phyloP scores from a whole-genome alignment of 2,888 invertebrate species.

The Trichopria drosophilae region DNA sequence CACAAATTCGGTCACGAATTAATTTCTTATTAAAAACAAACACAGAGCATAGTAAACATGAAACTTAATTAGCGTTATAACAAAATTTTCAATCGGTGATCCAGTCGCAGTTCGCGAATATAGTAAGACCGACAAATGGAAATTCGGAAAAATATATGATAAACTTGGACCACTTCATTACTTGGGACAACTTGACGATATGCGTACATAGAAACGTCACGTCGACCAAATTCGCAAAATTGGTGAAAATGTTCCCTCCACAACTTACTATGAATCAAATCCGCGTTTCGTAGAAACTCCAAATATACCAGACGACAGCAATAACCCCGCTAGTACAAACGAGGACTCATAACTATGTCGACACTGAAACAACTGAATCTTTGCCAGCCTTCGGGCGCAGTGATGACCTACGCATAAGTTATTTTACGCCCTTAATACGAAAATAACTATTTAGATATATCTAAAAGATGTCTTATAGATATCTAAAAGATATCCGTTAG shows the following conservation, averaged over 20 bases:
- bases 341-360: too few relatives aligned
- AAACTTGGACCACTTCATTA: constrained; percentile 32
- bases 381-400: too few relatives aligned
- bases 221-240: constrained; percentile 26
- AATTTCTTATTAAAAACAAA: background rate
- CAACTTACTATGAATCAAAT: background rate
- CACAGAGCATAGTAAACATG: background rate
- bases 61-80: too few relatives aligned
- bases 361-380: too few relatives aligned
- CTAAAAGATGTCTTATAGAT: too few relatives aligned
- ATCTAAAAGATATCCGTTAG: too few relatives aligned
- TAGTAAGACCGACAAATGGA: constrained; percentile 23
- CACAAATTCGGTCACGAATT: constrained; percentile 1
- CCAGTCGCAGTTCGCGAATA: constrained; percentile 28
- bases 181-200: constrained; percentile 31
- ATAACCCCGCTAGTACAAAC: too few relatives aligned
- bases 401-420: too few relatives aligned
- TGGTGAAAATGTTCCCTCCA: background rate
- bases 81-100: constrained; percentile 4
- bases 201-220: constrained; percentile 33
- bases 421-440: too few relatives aligned
- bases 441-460: too few relatives aligned
- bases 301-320: too few relatives aligned
- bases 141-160: constrained; percentile 29
- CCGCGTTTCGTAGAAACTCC: background rate